Conservation (phyloP, 2,797 vertebrate genomes). For the Betta splendens region DNA sequence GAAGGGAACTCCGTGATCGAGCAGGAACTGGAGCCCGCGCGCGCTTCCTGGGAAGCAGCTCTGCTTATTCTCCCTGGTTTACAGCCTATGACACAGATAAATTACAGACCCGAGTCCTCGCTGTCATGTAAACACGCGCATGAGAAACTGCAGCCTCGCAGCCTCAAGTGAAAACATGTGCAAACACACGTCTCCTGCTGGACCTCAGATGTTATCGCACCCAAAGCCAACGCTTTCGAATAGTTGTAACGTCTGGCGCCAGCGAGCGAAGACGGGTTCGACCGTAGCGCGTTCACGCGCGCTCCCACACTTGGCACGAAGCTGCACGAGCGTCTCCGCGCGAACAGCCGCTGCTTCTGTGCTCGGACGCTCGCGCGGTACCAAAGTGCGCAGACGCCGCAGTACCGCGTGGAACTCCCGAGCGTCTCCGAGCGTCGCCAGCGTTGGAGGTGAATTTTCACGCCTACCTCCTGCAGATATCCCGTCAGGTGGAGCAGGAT, state of each 20-base stretch:
- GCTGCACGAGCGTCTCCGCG: neutral
- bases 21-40: no score
- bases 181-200: conserved; percentile 40
- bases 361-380: conserved; percentile 1
- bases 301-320: conserved; percentile 9
- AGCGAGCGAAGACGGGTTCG: conserved; percentile 5
- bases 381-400: conserved; percentile 42
- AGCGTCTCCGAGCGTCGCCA: neutral
- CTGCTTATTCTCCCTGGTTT: conserved; percentile 47
- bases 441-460: neutral
- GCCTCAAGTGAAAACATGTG: conserved; percentile 73
- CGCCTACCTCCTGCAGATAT: conserved; percentile 87
- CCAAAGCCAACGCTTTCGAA: no score
- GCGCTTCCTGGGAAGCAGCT: conserved; percentile 13
- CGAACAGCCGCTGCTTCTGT: conserved; percentile 10
- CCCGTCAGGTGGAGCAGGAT: conserved; percentile 93
- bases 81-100: conserved; percentile 44
- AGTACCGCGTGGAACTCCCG: neutral
- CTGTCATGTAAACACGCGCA: conserved; percentile 61
- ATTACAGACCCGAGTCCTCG: conserved; percentile 36
- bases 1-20: no score
- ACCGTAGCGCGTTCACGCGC: conserved; percentile 46
- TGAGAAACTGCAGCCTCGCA: conserved; percentile 28
- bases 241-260: conserved; percentile 6
- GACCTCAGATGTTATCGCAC: conserved; percentile 27